Conservation (phyloP, 2,113 vertebrate genomes). For the Colius striatus region DNA sequence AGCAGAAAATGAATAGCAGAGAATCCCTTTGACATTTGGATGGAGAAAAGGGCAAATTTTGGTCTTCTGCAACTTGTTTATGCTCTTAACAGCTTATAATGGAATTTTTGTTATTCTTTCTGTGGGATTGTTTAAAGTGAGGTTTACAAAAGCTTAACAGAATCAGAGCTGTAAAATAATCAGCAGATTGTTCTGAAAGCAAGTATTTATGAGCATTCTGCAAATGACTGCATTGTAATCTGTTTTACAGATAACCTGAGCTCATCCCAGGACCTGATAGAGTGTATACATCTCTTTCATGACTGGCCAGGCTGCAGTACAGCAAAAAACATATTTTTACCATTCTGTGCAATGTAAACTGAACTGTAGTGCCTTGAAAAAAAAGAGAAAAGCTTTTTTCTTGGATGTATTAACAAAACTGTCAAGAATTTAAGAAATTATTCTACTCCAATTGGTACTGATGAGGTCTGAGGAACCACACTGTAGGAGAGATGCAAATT, state of each 20-base stretch:
- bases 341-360: not conserved
- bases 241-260: not conserved
- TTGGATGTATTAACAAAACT: not conserved
- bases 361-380: not conserved
- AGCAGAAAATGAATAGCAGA: not conserved
- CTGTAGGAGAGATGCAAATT: not conserved
- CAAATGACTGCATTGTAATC: not conserved
- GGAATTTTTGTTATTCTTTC: not conserved
- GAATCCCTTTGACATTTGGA: not conserved
- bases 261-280: not conserved
- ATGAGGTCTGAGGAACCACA: not conserved
- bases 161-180: not conserved
- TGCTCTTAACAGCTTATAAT: not conserved
- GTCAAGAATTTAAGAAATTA: not conserved
- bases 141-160: not conserved
- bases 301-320: not conserved
- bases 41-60: not conserved
- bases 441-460: not conserved
- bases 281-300: fast-evolving
- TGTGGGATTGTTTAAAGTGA: not conserved
- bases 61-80: not conserved
- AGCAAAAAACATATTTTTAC: not conserved
- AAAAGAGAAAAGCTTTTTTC: not conserved
- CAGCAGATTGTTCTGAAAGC: not conserved
- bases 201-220: not conserved